phyloP scores from a whole-genome alignment of 2,113 vertebrate genomes.

The Tachysurus vachellii region DNA sequence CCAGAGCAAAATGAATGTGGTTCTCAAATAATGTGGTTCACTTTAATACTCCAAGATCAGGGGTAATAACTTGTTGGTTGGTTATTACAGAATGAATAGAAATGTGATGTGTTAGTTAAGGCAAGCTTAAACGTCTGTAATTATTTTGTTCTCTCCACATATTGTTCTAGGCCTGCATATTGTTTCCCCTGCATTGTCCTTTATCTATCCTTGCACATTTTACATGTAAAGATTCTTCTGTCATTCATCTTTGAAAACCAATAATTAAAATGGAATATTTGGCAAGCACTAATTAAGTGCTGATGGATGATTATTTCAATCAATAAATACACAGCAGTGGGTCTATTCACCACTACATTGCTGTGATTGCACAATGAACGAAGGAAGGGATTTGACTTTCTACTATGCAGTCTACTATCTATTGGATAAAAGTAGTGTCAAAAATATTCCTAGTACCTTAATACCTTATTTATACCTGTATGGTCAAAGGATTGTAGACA shows the following conservation, averaged over 20 bases:
- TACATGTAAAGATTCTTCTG: constrained; percentile 68
- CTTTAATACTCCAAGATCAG: background rate
- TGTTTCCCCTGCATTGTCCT: constrained; percentile 29
- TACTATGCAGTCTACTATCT: background rate
- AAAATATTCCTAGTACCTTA: background rate
- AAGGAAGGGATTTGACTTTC: constrained; percentile 47
- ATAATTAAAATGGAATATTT: constrained; percentile 78
- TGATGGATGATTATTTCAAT: constrained; percentile 73
- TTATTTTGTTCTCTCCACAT: constrained; percentile 27
- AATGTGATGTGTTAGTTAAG: constrained; percentile 9
- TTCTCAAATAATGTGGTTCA: constrained; percentile 39
- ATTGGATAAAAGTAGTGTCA: no score
- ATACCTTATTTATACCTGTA: background rate
- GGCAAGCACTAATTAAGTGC: constrained; percentile 73
- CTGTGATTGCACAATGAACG: constrained; percentile 59
- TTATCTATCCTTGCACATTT: constrained; percentile 41
- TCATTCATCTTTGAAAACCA: constrained; percentile 68
- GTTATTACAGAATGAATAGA: background rate
- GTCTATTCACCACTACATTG: constrained; percentile 61
- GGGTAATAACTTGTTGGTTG: background rate
- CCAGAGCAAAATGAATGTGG: constrained; percentile 62
- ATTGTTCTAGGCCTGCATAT: background rate
- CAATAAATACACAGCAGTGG: constrained; percentile 63
- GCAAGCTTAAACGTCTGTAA: constrained; percentile 15
- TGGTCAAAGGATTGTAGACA: background rate